Evolutionary conservation across 2,888 invertebrate genomes (phyloP), one percentile per base, ranked within the genome.

Genomic region (Troides aeacus): DNA sequence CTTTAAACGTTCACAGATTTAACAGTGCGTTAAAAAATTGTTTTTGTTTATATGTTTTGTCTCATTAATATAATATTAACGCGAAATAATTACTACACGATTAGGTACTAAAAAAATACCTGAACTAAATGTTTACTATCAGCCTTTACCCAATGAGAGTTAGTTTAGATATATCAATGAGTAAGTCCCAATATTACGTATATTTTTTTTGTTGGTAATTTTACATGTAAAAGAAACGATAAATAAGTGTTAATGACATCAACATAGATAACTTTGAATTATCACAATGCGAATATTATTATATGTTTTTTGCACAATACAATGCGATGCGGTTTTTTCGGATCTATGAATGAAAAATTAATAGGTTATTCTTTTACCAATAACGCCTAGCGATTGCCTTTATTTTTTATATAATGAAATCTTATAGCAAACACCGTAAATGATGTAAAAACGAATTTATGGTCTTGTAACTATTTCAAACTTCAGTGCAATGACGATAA

Each of bases 1-100:
- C 72, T 72, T 73, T 70, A 72, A 71, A 74, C 73, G 72, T 68
- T 63, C 64, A 59, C 72, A 67, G 21, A 24, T 62, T 61, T 57
- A 60, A 21, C 36, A 53, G 66, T 36, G 53, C 36, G 36, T 53
- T 36, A 15, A 53, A 53, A 61, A 4, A 21, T 53, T 36, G 30
- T 12, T 46, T 46, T 15, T 46, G 12, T 12, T 46, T 1, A 15
- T 46, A 12, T 15, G 1, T 46, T 12, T 12, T 46, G 1, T 42
- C 15, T 46, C 0, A 46, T 15, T 15, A 46, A 46, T 46, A 15
- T 46, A 46, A 46, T 46, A 46, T 46, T 12, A 10, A 46, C 46
- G 15, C 46, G 15, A 46, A 46, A 4, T 12, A 46, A 15, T 4
- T 46, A 15, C 15, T 46, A 46, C 0, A 46, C 4, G 15, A 46